phyloP scores from a whole-genome alignment of 2,888 invertebrate genomes.

The Lissonota sp. region DNA sequence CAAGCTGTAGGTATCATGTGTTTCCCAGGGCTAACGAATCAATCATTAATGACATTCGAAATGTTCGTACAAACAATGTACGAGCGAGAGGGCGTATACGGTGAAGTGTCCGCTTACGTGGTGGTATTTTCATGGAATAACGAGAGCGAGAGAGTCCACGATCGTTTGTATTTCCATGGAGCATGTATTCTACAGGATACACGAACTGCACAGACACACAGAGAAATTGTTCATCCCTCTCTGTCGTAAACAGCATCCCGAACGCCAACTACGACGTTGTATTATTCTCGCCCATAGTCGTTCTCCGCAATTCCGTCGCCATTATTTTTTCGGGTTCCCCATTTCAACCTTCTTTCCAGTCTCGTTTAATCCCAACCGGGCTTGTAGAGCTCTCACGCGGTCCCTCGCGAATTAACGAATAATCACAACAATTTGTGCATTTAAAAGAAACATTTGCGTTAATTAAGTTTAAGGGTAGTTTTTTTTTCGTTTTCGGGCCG shows the following conservation, averaged over 20 bases:
- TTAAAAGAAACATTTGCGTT: slow-evolving; percentile 5
- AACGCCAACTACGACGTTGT: slow-evolving; percentile 20
- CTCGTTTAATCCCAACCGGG: slow-evolving; percentile 2
- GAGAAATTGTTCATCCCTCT: background rate
- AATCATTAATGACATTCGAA: slow-evolving; percentile 68
- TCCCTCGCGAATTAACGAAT: slow-evolving; percentile 18
- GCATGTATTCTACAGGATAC: slow-evolving; percentile 6
- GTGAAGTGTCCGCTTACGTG: slow-evolving; percentile 34
- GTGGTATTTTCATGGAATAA: slow-evolving; percentile 52
- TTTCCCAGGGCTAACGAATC: slow-evolving; percentile 60
- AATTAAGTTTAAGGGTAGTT: background rate
- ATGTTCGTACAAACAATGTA: slow-evolving; percentile 63
- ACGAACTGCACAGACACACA: no score
- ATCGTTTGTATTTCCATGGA: slow-evolving; percentile 39
- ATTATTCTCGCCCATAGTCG: slow-evolving; percentile 22
- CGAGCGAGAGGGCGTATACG: slow-evolving; percentile 36
- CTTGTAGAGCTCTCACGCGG: slow-evolving; percentile 1
- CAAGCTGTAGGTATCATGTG: slow-evolving; percentile 60
- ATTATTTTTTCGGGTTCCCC: slow-evolving; percentile 38
- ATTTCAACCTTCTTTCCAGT: background rate
- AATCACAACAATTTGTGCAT: slow-evolving; percentile 7
- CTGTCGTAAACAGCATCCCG: background rate
- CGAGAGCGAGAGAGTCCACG: slow-evolving; percentile 38
- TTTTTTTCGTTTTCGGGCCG: slow-evolving; percentile 27
- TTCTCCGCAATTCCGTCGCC: slow-evolving; percentile 16